Evolutionary conservation across 2,797 vertebrate species (phyloP), one percentile per base, ranked within the genome.

Genomic region (Cynopterus sphinx): DNA sequence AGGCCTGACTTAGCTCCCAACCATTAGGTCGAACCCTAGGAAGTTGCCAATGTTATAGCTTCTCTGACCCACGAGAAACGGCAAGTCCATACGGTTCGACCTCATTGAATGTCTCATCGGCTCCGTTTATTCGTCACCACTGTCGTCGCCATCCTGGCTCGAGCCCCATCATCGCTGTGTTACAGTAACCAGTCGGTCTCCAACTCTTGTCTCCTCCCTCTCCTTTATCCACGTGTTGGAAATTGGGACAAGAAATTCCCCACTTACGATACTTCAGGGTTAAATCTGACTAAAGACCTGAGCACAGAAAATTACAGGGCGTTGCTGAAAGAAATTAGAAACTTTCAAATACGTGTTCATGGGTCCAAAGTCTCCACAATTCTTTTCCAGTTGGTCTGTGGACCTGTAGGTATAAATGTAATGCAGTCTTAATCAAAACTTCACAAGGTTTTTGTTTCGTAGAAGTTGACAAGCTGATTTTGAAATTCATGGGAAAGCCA

Each of bases 381-480:
- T 61, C 41, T 70, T 22, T 59, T 77, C n/a, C 49, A 73, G 21
- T 13, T 31, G 68, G 31, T 19, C 19, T 61, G 3, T 41, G 53
- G 73, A 26, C 19, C 11, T 61, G 2, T 22, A 33, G 53, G 24
- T 79, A 5, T 28, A 22, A 39, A 53, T 22, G 41, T 19, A 41
- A 31, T 43, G 8, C 43, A 51, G 46, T 68, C 24, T 24, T 41
- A 87, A 19, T 61, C 11, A 31, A 84, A 93, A 79, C 39, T 43
- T 31, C 31, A 77, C 33, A 4, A 77, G 9, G 19, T 28, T 68
- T 91, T 73, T 11, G 36, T 68, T 61, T 82, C 53, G n/a, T 33
- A 63, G 75, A 53, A 59, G 68, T 24, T 4, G 51, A 70, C 24
- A 65, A 53, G 43, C 17, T 57, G 43, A 39, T 96, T 93, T 91